Percentiles rank a stretch among this genome's conserved stretches.
Conservation (phyloP, 2,888 invertebrate species). For the Ashinkailepas kermadecensis region DNA sequence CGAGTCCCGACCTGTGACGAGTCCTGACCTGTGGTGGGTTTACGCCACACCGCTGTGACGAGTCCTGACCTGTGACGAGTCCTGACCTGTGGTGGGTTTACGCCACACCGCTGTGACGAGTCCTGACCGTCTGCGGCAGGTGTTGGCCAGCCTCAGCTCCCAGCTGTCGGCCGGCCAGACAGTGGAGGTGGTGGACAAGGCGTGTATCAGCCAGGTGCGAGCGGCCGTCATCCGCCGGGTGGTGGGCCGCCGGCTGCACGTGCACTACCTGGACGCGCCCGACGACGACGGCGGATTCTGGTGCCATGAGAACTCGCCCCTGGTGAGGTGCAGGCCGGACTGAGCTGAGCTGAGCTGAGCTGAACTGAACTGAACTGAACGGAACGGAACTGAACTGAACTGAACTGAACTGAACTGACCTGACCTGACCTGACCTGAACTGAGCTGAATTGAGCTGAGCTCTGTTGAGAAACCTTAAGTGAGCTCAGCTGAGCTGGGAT, state of each 20-base stretch:
- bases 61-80: background rate
- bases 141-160: background rate
- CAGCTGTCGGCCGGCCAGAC: slow-evolving; percentile 62
- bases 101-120: background rate
- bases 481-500: too few species aligned
- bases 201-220: slow-evolving; percentile 79
- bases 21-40: background rate
- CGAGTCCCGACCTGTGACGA: too few species aligned
- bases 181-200: slow-evolving; percentile 93
- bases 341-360: too few species aligned
- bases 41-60: background rate
- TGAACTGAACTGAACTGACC: too few species aligned
- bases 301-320: slow-evolving; percentile 83
- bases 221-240: slow-evolving; percentile 85
- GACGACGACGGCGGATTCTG: slow-evolving; percentile 75
- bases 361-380: too few species aligned
- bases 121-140: background rate
- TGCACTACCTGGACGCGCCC: slow-evolving; percentile 77
- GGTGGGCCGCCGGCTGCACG: slow-evolving; percentile 81
- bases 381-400: too few species aligned
- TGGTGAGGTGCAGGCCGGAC: background rate
- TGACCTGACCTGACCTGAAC: too few species aligned
- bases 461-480: too few species aligned
- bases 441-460: too few species aligned
- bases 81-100: too few species aligned